A percentile compares a stretch with the other conserved stretches of the same genome.
These are phyloP conservation scores for Eleutherodactylus coqui DNA, from an alignment of 2,797 vertebrate genomes.

Conservation along the genomic window DNA sequence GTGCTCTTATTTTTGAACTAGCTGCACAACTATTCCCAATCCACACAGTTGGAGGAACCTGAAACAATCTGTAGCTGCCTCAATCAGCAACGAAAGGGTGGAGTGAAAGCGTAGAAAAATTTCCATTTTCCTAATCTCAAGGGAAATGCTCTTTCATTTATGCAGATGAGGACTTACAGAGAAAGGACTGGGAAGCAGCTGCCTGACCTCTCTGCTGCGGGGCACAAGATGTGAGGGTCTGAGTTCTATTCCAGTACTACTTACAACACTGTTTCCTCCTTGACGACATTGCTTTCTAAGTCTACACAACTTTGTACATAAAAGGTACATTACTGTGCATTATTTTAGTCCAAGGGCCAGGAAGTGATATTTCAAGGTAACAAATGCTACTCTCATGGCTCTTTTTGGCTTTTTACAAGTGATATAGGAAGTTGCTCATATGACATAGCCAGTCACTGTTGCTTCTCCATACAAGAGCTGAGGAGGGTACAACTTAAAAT, in stretches of 20 bases:
- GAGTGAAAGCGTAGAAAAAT: conserved; percentile 41
- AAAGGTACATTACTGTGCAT: neutral
- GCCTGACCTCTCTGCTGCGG: conserved; percentile 55
- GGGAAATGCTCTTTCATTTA: conserved; percentile 56
- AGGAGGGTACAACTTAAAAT: neutral
- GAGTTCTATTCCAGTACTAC: conserved; percentile 37
- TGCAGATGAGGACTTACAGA: conserved; percentile 53
- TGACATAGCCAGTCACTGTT: neutral
- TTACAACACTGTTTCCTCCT: conserved; percentile 45
- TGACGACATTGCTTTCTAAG: conserved; percentile 4
- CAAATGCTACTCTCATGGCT: neutral
- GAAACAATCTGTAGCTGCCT: conserved; percentile 1
- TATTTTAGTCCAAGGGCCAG: neutral
- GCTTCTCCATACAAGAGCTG: neutral
- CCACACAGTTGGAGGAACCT: conserved; percentile 19
- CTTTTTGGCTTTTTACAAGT: neutral
- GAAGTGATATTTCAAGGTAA: conserved; percentile 5
- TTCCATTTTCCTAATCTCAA: conserved; percentile 59
- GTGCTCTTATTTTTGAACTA: conserved; percentile 5
- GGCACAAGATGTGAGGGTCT: conserved; percentile 55
- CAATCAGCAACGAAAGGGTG: conserved; percentile 54
- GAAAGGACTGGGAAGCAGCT: conserved; percentile 54
- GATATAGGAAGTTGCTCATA: neutral
- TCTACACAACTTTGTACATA: conserved; percentile 15
- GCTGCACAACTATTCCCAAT: conserved; percentile 16